Base-by-base conservation (phyloP, 2,797 vertebrate species). In the Buceros bicornis region DNA sequence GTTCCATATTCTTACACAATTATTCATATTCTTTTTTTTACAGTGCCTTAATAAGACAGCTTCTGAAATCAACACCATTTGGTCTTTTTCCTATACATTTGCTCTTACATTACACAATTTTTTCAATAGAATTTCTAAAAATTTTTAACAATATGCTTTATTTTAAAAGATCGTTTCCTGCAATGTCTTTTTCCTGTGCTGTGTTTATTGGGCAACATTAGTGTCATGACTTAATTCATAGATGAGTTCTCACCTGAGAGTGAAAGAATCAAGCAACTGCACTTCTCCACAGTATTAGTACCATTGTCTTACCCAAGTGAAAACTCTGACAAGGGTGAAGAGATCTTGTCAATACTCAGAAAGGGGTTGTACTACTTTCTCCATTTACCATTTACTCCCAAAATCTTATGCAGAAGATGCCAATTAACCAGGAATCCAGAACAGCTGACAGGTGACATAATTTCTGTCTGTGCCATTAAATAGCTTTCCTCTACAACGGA, bases 261-360 rank as follows among this genome's bases (percentile, higher is more conserved):
- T 69, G 13, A 64, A 74, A 69, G 5, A 53, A 69, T 26, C 8
- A n/a, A 54, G 29, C 8, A 51, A 20, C 5, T 77, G 15, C 28
- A 19, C 14, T 72, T 69, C 6, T 33, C 14, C 1, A 2, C 6
- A 8, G 3, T 51, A 12, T 24, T 50, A 56, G 11, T 37, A 54
- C 9, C 6, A 13, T 74, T 72, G 19, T 64, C 31, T 76, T 40
- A 43, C 0, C 0, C 2, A 28, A 14, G 6, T 16, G 28, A n/a
- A 88, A 87, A 48, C 1, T 40, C n/a, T 60, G 9, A 6, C 13
- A 43, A 31, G 8, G 3, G 2, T 33, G 20, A 80, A 51, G 31
- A 51, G 4, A 28, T 16, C 9, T 43, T 29, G 18, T 3, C 1
- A 2, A 47, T 21, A 20, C 3, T 31, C 8, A 33, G 22, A 24